phyloP scores from a whole-genome alignment of 2,797 vertebrate genomes.

The Enteromius trimaculatus region DNA sequence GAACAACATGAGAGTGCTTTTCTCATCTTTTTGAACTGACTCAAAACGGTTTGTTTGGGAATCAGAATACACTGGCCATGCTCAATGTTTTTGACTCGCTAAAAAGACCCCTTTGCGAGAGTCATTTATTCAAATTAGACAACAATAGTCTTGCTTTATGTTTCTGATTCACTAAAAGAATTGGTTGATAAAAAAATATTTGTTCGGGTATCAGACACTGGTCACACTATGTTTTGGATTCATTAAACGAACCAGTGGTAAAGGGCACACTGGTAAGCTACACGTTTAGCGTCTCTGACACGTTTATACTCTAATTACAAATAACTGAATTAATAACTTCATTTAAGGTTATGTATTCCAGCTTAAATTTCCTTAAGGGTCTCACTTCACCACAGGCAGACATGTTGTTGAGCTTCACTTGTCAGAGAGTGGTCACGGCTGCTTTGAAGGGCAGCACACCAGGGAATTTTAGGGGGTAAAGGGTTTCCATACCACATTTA shows the following conservation, averaged over 20 bases:
- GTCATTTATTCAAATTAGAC: not conserved
- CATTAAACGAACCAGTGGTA: not conserved
- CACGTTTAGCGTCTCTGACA: not conserved
- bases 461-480: not conserved
- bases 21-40: not conserved
- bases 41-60: not conserved
- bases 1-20: not conserved
- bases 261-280: not conserved
- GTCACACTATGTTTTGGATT: not conserved
- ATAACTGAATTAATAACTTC: not conserved
- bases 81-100: not conserved
- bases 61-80: not conserved
- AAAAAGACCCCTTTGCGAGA: not conserved
- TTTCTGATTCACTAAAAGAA: not conserved
- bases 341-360: not conserved
- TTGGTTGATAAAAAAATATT: not conserved
- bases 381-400: not conserved
- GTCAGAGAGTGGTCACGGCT: conserved; percentile 1
- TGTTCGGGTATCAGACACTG: not conserved
- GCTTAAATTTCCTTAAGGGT: conserved; percentile 1
- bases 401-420: not conserved
- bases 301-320: not conserved
- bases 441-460: conserved; percentile 9
- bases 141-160: no score
- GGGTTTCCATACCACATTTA: not conserved